Percentiles rank a stretch among this genome's conserved stretches.
phyloP scores from a whole-genome alignment of 1,140 invertebrate species.

The Samia ricini region DNA sequence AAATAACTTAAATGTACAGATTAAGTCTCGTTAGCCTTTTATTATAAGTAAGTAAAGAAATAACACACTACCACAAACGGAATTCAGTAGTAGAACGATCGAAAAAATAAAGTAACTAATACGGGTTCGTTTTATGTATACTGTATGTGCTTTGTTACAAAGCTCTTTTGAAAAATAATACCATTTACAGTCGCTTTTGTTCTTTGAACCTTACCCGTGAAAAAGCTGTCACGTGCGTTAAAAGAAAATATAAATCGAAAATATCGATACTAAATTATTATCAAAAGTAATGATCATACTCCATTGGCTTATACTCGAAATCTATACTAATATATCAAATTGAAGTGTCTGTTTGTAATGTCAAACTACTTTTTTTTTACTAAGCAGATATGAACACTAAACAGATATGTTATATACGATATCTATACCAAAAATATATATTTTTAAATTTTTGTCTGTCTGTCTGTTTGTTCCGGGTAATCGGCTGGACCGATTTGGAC shows the following conservation, averaged over 20 bases:
- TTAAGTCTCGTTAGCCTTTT: too few species aligned
- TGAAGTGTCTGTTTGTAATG: too few species aligned
- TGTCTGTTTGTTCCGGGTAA: too few species aligned
- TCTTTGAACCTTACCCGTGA: conserved; percentile 30
- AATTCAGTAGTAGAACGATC: background rate
- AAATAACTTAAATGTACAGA: too few species aligned
- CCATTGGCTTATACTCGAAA: too few species aligned
- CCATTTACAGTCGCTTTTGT: conserved; percentile 29
- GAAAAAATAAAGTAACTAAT: background rate
- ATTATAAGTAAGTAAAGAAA: background rate
- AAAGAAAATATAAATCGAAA: background rate
- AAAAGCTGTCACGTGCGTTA: conserved; percentile 17
- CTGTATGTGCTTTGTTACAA: conserved; percentile 28
- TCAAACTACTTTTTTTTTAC: too few species aligned
- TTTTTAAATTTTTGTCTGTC: too few species aligned
- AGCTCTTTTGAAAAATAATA: conserved; percentile 43
- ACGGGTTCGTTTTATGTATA: conserved; percentile 26
- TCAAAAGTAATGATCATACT: background rate
- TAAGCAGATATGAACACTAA: too few species aligned
- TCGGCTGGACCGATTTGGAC: too few species aligned
- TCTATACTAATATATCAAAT: too few species aligned
- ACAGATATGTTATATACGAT: too few species aligned
- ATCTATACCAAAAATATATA: too few species aligned
- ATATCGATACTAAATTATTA: background rate
- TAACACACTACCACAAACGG: background rate